Conservation (phyloP, 2,113 vertebrate genomes). For the Ctenomys sociabilis region DNA sequence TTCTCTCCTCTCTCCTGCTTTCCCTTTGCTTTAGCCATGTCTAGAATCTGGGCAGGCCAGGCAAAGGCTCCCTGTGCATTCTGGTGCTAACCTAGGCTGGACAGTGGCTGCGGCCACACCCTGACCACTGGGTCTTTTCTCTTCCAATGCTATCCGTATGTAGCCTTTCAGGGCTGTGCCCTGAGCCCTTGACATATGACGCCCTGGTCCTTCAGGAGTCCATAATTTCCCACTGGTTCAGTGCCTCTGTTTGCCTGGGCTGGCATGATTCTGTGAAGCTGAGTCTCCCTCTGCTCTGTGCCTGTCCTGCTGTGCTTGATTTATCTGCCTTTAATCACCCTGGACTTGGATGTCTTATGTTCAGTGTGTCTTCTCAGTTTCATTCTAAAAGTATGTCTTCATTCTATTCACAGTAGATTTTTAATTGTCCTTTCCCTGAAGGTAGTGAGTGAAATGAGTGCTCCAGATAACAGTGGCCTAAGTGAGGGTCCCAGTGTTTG, state of each 20-base stretch:
- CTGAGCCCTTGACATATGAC: not conserved
- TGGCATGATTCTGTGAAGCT: not conserved
- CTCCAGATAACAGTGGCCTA: not conserved
- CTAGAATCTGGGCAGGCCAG: fast-evolving
- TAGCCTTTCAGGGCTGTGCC: not conserved
- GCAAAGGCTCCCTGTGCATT: not conserved
- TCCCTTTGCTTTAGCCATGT: not conserved
- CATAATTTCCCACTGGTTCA: not conserved
- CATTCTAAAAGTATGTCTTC: slow-evolving; percentile 60
- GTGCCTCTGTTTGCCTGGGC: not conserved
- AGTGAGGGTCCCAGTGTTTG: not conserved
- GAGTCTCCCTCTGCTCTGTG: not conserved
- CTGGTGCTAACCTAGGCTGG: not conserved
- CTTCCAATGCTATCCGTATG: fast-evolving
- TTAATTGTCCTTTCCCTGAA: slow-evolving; percentile 65
- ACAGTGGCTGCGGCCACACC: not conserved
- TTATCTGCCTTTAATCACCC: slow-evolving; percentile 35
- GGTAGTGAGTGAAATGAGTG: slow-evolving; percentile 35
- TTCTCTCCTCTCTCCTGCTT: not conserved
- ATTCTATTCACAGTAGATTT: slow-evolving; percentile 62
- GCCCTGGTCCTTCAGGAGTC: not conserved
- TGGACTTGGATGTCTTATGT: slow-evolving; percentile 1
- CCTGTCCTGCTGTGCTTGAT: not conserved
- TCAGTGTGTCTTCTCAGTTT: slow-evolving; percentile 56
- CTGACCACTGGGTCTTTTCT: not conserved